Conservation (phyloP, 2,113 vertebrate genomes). For the Scytalopus superciliaris region DNA sequence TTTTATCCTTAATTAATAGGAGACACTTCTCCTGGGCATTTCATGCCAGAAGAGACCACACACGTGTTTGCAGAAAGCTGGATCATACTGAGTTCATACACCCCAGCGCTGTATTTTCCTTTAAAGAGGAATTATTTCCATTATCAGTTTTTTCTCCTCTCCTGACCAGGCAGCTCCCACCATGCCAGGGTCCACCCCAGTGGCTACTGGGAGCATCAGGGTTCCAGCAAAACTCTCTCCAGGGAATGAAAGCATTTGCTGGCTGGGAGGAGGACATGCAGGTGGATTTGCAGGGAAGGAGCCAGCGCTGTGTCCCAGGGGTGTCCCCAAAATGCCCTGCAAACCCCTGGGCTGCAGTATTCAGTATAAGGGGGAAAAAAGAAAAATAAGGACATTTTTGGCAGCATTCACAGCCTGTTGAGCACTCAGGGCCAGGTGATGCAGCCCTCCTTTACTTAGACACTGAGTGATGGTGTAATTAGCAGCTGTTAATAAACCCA, state of each 20-base stretch:
- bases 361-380: neutral
- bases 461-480: neutral
- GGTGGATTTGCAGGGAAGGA: fast-evolving
- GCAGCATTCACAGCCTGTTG: neutral
- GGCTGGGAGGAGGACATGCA: fast-evolving
- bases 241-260: neutral
- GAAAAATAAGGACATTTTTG: neutral
- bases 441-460: neutral
- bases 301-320: neutral
- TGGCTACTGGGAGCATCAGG: no score
- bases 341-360: neutral
- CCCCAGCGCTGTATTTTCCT: fast-evolving
- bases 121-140: neutral
- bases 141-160: neutral
- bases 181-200: neutral
- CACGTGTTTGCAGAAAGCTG: neutral
- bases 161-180: neutral
- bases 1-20: neutral
- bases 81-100: fast-evolving
- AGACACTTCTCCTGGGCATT: neutral
- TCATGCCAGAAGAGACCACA: fast-evolving
- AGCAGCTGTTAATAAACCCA: neutral
- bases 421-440: fast-evolving
- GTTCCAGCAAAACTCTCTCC: neutral
- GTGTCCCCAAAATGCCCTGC: neutral